A percentile compares a stretch with the other conserved stretches of the same genome.
These are phyloP conservation scores for Monopis laevigella DNA, from an alignment of 2,888 invertebrate genomes.

Conservation along the genomic window DNA sequence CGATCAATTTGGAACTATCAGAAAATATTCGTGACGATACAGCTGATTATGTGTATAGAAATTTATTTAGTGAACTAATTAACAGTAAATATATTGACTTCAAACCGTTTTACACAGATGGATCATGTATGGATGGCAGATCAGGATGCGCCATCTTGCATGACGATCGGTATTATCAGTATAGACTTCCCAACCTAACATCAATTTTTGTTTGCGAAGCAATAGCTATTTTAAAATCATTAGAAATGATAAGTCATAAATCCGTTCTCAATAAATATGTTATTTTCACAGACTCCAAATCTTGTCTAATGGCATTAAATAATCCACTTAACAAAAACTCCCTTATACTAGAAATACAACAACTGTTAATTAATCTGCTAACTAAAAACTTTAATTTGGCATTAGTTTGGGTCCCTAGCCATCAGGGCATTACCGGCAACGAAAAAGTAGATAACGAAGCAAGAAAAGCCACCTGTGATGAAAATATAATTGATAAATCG, in stretches of 20 bases:
- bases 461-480: no score
- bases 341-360: constrained; percentile 6
- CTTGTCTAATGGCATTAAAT: constrained; percentile 7
- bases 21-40: no score
- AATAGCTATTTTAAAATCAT: constrained; percentile 3
- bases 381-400: no score
- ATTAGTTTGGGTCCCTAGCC: no score
- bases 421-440: no score
- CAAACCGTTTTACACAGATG: constrained; percentile 11
- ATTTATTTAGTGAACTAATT: constrained; percentile 4
- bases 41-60: no score
- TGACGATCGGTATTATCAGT: constrained; percentile 1
- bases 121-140: constrained; percentile 1
- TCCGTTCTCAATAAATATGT: no score
- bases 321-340: not conserved
- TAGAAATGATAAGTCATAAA: constrained; percentile 7
- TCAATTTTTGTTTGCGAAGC: constrained; percentile 10
- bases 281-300: constrained; percentile 10
- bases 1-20: constrained; percentile 1
- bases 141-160: constrained; percentile 6
- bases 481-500: no score
- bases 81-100: constrained; percentile 1
- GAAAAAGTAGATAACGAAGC: no score
- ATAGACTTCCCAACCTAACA: constrained; percentile 4
- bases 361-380: no score